Conservation (phyloP, 2,888 invertebrate genomes). For the Omphaloscelis lunosa region DNA sequence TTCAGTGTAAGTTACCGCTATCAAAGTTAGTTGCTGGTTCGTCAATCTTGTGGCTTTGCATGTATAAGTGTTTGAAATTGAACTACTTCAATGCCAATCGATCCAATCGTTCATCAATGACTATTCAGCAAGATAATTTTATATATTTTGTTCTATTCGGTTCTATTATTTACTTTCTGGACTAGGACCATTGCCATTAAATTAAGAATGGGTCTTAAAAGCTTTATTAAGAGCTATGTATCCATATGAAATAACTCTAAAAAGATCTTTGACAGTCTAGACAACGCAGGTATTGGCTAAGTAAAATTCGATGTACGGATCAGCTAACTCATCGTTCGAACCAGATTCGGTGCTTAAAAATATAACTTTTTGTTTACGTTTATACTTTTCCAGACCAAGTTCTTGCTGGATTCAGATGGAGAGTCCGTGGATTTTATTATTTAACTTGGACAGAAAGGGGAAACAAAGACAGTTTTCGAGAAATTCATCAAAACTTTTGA, state of each 20-base stretch:
- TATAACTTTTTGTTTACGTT: slow-evolving; percentile 53
- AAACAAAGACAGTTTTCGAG: slow-evolving; percentile 87
- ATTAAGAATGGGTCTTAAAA: slow-evolving; percentile 19
- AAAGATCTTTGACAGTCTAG: slow-evolving; percentile 60
- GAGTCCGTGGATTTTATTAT: slow-evolving; percentile 84
- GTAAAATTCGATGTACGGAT: slow-evolving; percentile 56
- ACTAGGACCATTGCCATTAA: neutral
- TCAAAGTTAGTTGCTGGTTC: slow-evolving; percentile 27
- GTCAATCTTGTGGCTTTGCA: slow-evolving; percentile 40
- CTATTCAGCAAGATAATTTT: slow-evolving; percentile 13
- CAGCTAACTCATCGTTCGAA: slow-evolving; percentile 48
- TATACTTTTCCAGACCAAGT: slow-evolving; percentile 71
- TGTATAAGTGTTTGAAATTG: slow-evolving; percentile 16
- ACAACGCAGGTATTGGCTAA: slow-evolving; percentile 51
- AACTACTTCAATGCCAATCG: slow-evolving; percentile 10
- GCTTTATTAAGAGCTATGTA: slow-evolving; percentile 13
- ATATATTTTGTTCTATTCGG: neutral
- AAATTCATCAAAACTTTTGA: slow-evolving; percentile 90
- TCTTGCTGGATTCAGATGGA: slow-evolving; percentile 75
- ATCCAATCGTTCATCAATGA: slow-evolving; percentile 11
- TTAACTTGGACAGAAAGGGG: slow-evolving; percentile 85
- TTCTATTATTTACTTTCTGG: neutral
- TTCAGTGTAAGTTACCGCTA: slow-evolving; percentile 35
- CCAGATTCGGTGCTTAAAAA: slow-evolving; percentile 56
- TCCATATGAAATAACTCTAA: slow-evolving; percentile 18